Conservation (phyloP, 2,797 vertebrate species). For the Liparis tanakae region DNA sequence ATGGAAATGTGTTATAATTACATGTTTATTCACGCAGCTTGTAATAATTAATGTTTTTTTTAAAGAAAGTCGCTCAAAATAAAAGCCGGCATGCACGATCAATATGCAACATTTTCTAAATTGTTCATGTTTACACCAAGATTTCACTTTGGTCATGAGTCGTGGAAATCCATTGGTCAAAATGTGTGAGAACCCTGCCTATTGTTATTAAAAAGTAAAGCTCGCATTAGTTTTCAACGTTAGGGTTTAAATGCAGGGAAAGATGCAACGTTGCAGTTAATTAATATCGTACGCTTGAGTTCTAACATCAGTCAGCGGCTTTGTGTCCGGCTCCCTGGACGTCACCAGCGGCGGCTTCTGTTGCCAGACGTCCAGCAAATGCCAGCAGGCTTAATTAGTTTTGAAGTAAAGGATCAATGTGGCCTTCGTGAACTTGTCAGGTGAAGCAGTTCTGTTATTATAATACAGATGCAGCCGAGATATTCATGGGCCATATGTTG, state of each 20-base stretch:
- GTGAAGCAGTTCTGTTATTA: slow-evolving; percentile 40
- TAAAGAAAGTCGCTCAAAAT: too few species aligned
- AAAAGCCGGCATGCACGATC: too few species aligned
- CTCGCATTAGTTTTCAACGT: slow-evolving; percentile 6
- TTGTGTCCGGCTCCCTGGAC: slow-evolving; percentile 22
- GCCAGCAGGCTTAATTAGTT: slow-evolving; percentile 49
- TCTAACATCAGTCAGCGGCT: slow-evolving; percentile 20
- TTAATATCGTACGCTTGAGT: neutral
- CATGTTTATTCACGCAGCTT: too few species aligned
- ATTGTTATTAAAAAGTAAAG: slow-evolving; percentile 17
- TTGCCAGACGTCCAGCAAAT: slow-evolving; percentile 4
- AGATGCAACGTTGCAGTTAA: neutral
- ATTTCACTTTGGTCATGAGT: too few species aligned
- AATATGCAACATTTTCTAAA: too few species aligned
- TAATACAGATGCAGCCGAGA: slow-evolving; percentile 42
- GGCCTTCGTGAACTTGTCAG: slow-evolving; percentile 46
- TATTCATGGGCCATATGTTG: slow-evolving; percentile 7
- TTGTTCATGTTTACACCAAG: too few species aligned
- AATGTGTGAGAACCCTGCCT: too few species aligned
- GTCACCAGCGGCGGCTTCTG: slow-evolving; percentile 19
- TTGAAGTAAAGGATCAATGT: slow-evolving; percentile 54
- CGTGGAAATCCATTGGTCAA: too few species aligned
- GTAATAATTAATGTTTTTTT: too few species aligned
- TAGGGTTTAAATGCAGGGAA: slow-evolving; percentile 6
- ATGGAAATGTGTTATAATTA: too few species aligned